Evolutionary conservation across 2,113 vertebrate genomes (phyloP), one percentile per base, ranked within the genome.

Genomic region (Tragelaphus imberbis): DNA sequence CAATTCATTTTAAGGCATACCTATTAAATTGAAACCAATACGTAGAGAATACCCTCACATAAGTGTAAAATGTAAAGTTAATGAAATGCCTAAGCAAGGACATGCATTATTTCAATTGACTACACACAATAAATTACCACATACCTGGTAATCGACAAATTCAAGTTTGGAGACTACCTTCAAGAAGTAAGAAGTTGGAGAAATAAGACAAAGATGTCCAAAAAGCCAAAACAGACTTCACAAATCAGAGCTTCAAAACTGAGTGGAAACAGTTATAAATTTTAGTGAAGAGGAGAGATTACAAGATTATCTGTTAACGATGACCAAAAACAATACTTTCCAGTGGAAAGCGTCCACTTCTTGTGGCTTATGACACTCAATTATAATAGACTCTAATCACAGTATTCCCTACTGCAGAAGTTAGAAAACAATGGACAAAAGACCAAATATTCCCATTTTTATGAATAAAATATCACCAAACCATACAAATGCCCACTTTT

Each of bases 21-120:
- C 16, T 81, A 44, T 65, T 84, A 93, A 90, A 84, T n/a, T 90
- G 75, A 95, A 95, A 95, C 82, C 68, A 96, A 91, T 89, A 91
- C 8, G 7, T 80, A 79, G 12, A 71, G 19, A 92, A 58, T 63
- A 90, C 53, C 9, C 11, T 94, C 25, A 91, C 16, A 56, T 65
- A 61, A 55, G n/a, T 25, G 12, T 92, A 58, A 82, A 90, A 88
- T 36, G 90, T 53, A 81, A 95, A 84, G 44, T 77, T 86, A 89
- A 86, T 88, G 27, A 91, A 88, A 88, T 80, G 30, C 47, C 30
- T 79, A 61, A 47, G 40, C 27, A 19, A 94, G 63, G 36, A 65
- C 15, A 89, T 28, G 12, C 58, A 65, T 71, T 82, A 94, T 87
- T 96, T 96, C 33, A 25, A 89, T 86, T 7, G 16, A 95, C 59